A percentile compares a stretch with the other conserved stretches of the same genome.
Evolutionary conservation across 2,888 invertebrate genomes (phyloP).

Genomic region (Ectemnius continuus): DNA sequence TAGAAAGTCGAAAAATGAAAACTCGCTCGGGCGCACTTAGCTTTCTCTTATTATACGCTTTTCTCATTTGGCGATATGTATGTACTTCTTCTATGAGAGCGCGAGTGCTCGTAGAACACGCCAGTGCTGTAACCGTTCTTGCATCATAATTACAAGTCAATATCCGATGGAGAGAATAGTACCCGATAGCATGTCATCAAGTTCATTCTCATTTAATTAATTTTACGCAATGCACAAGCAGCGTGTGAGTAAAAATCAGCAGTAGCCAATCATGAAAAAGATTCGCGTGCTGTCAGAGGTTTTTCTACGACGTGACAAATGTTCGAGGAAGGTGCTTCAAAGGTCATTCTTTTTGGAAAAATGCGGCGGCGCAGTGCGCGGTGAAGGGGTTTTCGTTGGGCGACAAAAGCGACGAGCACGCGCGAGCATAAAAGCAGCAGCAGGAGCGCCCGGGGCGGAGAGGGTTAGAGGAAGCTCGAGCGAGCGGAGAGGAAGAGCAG

Average conservation of each 20-base stretch:
- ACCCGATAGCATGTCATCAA: neutral
- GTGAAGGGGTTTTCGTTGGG: neutral
- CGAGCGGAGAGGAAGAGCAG: neutral
- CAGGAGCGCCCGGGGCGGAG: neutral
- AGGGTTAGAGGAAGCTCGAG: neutral
- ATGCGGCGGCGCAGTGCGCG: too few relatives aligned
- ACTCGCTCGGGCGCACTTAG: neutral
- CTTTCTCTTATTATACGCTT: neutral
- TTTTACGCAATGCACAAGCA: too few relatives aligned
- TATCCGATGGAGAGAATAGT: neutral
- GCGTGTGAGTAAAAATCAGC: too few relatives aligned
- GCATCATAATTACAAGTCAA: neutral
- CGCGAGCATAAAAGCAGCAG: constrained; percentile 2
- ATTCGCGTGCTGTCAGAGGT: too few relatives aligned
- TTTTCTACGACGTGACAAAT: too few relatives aligned
- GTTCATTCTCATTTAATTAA: too few relatives aligned
- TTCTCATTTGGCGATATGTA: constrained; percentile 6
- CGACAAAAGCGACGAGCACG: neutral
- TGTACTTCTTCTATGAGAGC: neutral
- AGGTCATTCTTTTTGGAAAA: too few relatives aligned
- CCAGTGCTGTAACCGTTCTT: neutral
- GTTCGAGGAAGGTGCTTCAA: too few relatives aligned
- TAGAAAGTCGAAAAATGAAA: constrained; percentile 5
- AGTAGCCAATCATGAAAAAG: too few relatives aligned
- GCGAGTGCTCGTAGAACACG: neutral